A percentile compares a stretch with the other conserved stretches of the same genome.
Conservation (phyloP, 2,113 vertebrate genomes). For the Himantopus leucocephalus region DNA sequence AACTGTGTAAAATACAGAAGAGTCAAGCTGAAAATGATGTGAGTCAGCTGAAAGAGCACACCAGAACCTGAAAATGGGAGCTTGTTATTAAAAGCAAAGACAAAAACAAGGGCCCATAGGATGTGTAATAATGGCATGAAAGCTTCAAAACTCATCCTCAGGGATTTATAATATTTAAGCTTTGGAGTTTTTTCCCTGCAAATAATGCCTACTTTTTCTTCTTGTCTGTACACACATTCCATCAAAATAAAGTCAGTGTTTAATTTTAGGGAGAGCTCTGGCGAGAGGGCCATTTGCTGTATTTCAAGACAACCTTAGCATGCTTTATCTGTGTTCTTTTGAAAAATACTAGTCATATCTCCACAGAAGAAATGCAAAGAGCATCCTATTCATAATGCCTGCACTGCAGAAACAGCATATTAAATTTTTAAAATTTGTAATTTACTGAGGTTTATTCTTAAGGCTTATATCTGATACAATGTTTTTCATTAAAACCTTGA, state of each 20-base stretch:
- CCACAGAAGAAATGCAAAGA: background rate
- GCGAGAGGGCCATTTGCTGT: background rate
- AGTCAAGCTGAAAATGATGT: background rate
- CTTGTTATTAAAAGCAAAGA: background rate
- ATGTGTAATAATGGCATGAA: background rate
- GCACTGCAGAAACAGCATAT: background rate
- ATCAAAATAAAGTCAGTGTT: background rate
- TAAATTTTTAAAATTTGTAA: background rate
- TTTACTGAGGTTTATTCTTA: constrained; percentile 25
- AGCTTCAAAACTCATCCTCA: background rate
- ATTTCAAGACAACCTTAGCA: background rate
- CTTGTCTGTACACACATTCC: background rate
- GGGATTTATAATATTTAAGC: background rate
- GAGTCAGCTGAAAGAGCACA: background rate
- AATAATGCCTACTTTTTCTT: background rate
- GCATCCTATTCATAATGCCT: background rate
- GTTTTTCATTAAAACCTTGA: constrained; percentile 28
- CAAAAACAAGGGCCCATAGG: background rate
- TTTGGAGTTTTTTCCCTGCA: background rate
- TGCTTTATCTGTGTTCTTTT: constrained; percentile 5
- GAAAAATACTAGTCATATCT: constrained; percentile 32
- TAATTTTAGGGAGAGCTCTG: constrained; percentile 2
- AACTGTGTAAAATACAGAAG: background rate
- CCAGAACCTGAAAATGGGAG: background rate
- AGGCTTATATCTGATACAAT: background rate